These are phyloP conservation scores for Brachionus asplanchnoidis DNA, from an alignment of 1,140 invertebrate genomes.

Conservation along the genomic window DNA sequence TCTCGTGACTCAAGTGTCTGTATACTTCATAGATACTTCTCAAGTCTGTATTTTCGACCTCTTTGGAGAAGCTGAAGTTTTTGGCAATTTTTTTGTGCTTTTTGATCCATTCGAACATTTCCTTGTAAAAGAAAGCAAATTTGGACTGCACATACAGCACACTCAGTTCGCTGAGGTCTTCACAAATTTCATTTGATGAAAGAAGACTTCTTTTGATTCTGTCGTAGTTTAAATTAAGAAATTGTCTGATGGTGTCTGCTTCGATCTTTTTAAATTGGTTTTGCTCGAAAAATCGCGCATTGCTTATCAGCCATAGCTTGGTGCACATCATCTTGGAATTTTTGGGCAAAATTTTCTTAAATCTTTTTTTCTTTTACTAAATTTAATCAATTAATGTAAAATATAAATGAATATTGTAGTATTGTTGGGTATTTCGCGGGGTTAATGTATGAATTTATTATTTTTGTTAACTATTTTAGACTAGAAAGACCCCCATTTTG, in stretches of 20 bases:
- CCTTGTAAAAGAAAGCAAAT: neutral
- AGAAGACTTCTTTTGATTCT: neutral
- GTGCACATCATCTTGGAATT: neutral
- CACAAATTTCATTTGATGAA: neutral
- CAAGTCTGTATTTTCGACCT: neutral
- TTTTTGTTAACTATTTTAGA: neutral
- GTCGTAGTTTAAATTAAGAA: neutral
- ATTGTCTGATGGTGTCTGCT: neutral
- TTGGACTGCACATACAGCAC: neutral
- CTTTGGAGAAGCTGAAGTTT: neutral
- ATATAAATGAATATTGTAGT: neutral
- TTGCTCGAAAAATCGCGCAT: neutral
- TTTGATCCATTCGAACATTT: neutral
- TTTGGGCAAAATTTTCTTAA: neutral
- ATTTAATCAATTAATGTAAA: neutral
- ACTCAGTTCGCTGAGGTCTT: neutral
- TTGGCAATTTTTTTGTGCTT: conserved; percentile 27
- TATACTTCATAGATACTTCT: neutral
- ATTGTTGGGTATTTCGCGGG: neutral
- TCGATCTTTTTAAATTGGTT: neutral
- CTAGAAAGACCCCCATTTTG: neutral
- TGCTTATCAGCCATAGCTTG: neutral
- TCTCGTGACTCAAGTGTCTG: neutral
- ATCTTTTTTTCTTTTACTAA: neutral
- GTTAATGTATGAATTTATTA: too few species aligned